phyloP scores from a whole-genome alignment of 2,888 invertebrate genomes.

The Dolichopus griseipennis region DNA sequence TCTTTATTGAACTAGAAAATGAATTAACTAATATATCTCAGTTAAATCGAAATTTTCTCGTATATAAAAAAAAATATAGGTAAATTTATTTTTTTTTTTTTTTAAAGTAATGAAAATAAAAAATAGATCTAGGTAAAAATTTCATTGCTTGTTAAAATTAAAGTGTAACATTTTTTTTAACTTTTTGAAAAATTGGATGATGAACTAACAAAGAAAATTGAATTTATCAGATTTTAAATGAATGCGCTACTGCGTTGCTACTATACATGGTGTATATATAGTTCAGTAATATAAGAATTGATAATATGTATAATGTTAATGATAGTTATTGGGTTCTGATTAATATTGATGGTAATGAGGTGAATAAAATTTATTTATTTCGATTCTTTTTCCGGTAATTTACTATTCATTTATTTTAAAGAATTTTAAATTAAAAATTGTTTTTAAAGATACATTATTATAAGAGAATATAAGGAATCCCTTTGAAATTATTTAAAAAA shows the following conservation, averaged over 20 bases:
- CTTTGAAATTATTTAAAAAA: no score
- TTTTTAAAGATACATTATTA: no score
- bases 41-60: not conserved
- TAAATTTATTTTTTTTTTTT: no score
- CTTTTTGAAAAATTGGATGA: not conserved
- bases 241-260: not conserved
- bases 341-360: not conserved
- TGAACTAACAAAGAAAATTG: not conserved
- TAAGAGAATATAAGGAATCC: no score
- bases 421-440: no score
- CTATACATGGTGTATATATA: not conserved
- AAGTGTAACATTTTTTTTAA: not conserved
- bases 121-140: not conserved
- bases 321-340: no score
- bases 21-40: constrained; percentile 1
- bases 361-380: constrained; percentile 1
- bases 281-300: not conserved
- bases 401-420: not conserved
- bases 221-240: not conserved
- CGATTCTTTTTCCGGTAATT: not conserved
- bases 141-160: not conserved
- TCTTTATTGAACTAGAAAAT: constrained; percentile 1
- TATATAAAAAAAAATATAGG: not conserved
- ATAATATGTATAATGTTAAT: not conserved
- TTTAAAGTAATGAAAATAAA: not conserved